These are phyloP conservation scores for Lytechinus variegatus DNA, from an alignment of 35 echinoderm and acorn worm genomes.

Conservation along the genomic window DNA sequence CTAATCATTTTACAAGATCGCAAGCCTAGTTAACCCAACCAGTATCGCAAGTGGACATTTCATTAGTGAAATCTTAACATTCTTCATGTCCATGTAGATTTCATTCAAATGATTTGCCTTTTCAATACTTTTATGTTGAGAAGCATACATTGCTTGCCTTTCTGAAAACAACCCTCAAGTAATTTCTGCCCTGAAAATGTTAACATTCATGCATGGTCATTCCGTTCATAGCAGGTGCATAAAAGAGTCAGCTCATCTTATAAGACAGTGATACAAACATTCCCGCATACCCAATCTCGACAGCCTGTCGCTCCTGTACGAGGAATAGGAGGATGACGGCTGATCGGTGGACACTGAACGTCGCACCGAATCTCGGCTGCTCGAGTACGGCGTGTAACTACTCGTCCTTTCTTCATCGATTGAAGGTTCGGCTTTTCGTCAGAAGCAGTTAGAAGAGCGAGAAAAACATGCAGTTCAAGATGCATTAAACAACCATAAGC, in stretches of 20 bases:
- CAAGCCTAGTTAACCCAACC: neutral
- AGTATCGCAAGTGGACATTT: too few species aligned
- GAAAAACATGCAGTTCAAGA: slow-evolving; percentile 23
- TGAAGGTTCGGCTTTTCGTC: slow-evolving; percentile 7
- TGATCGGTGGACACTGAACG: slow-evolving; percentile 12
- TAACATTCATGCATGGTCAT: neutral
- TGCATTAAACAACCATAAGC: neutral
- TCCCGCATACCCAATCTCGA: neutral
- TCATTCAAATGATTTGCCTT: too few species aligned
- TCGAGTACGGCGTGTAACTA: slow-evolving; percentile 4
- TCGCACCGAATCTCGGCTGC: slow-evolving; percentile 16
- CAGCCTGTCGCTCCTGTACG: neutral
- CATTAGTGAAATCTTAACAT: too few species aligned
- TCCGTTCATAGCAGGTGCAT: neutral
- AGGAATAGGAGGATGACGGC: neutral
- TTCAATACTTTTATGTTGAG: too few species aligned
- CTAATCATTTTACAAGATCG: neutral
- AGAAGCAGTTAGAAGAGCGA: neutral
- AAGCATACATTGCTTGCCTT: too few species aligned
- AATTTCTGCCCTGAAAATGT: neutral
- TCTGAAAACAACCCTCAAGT: too few species aligned
- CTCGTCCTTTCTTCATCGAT: neutral
- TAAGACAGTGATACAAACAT: neutral
- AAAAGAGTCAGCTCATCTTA: neutral
- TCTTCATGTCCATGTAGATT: too few species aligned